These are phyloP conservation scores for Nansenia antarctica DNA, from an alignment of 2,113 vertebrate genomes.

Conservation along the genomic window DNA sequence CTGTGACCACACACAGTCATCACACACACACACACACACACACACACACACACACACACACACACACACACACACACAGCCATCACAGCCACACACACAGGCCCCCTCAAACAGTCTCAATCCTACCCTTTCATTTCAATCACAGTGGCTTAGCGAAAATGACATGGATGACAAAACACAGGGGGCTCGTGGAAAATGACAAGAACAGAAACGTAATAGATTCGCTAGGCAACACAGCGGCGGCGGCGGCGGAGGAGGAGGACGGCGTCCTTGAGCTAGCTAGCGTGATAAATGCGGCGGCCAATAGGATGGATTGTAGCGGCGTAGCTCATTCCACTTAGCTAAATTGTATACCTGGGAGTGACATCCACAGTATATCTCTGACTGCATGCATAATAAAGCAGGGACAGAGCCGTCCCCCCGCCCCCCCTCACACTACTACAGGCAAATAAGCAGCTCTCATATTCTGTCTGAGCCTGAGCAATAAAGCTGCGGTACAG, in stretches of 20 bases:
- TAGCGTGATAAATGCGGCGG: neutral
- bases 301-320: conserved; percentile 17
- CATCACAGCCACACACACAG: no score
- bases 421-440: no score
- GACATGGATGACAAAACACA: conserved; percentile 37
- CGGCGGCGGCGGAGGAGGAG: no score
- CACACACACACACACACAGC: no score
- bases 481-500: no score
- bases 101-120: conserved; percentile 3
- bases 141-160: conserved; percentile 18
- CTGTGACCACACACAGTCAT: no score
- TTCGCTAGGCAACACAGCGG: conserved; percentile 11
- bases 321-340: conserved; percentile 29
- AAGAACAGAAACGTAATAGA: conserved; percentile 34
- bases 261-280: conserved; percentile 14
- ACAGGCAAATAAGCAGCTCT: no score
- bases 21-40: no score
- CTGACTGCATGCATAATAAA: conserved; percentile 31
- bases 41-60: no score
- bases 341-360: conserved; percentile 28
- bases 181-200: conserved; percentile 21
- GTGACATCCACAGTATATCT: no score
- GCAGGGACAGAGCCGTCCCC: neutral
- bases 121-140: conserved; percentile 34
- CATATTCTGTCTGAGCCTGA: neutral